These are phyloP conservation scores for Chymomyza costata DNA, from an alignment of 1,140 invertebrate species.

Conservation along the genomic window DNA sequence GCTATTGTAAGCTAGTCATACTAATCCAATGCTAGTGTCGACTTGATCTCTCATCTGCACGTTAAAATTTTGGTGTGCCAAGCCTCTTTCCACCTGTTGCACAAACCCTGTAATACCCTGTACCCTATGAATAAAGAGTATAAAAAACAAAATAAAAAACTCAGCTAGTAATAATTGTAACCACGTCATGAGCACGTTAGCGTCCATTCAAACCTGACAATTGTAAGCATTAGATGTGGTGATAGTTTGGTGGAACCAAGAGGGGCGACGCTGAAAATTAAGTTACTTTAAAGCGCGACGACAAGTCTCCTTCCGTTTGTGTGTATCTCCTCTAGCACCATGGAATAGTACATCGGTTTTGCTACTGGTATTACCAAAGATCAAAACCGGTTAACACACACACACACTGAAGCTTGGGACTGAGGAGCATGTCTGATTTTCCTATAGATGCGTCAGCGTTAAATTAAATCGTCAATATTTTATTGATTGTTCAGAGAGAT, in stretches of 20 bases:
- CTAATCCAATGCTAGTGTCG: too few relatives aligned
- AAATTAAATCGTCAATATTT: slow-evolving; percentile 64
- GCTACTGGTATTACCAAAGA: slow-evolving; percentile 54
- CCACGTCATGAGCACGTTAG: slow-evolving; percentile 60
- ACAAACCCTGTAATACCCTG: too few relatives aligned
- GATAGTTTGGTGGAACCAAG: too few relatives aligned
- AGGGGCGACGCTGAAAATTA: slow-evolving; percentile 44
- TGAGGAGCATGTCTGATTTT: slow-evolving; percentile 13
- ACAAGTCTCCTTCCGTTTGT: slow-evolving; percentile 48
- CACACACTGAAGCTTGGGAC: slow-evolving; percentile 20
- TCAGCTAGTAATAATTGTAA: slow-evolving; percentile 62
- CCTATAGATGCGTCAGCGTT: slow-evolving; percentile 56
- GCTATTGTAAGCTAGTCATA: too few relatives aligned
- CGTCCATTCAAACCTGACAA: slow-evolving; percentile 16
- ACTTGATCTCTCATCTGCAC: too few relatives aligned
- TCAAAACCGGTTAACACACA: slow-evolving; percentile 59
- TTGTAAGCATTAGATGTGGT: slow-evolving; percentile 40
- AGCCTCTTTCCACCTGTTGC: too few relatives aligned
- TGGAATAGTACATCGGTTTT: too few relatives aligned
- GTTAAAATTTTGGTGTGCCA: too few relatives aligned
- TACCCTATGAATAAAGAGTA: background rate
- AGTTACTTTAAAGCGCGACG: slow-evolving; percentile 57
- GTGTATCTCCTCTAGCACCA: too few relatives aligned
- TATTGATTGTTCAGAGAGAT: slow-evolving; percentile 57
- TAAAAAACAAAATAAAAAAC: slow-evolving; percentile 34